phyloP scores from a whole-genome alignment of 2,113 vertebrate species.

The Hassar affinis region DNA sequence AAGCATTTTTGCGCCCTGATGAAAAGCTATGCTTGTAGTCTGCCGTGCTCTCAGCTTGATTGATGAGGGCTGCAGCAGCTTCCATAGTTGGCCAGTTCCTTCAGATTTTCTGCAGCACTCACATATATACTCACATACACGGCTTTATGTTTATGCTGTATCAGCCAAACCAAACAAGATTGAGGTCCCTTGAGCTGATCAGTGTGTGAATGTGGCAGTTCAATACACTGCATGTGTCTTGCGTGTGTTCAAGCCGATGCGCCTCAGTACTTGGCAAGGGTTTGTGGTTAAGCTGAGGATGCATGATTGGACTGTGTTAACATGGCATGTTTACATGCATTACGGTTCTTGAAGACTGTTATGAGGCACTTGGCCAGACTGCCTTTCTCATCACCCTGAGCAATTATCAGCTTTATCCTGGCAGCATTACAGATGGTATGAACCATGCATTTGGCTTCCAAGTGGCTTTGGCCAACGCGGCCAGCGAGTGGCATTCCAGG shows the following conservation, averaged over 20 bases:
- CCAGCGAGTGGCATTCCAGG: slow-evolving; percentile 72
- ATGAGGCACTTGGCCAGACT: slow-evolving; percentile 30
- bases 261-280: not conserved
- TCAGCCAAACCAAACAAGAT: slow-evolving; percentile 22
- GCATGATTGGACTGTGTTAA: not conserved
- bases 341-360: slow-evolving; percentile 4
- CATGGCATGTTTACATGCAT: slow-evolving; percentile 17
- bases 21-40: slow-evolving; percentile 40
- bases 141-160: slow-evolving; percentile 13
- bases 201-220: not conserved
- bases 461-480: slow-evolving; percentile 68
- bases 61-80: slow-evolving; percentile 30
- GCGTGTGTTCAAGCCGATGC: not conserved
- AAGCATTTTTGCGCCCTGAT: slow-evolving; percentile 36
- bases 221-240: not conserved
- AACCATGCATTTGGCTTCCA: slow-evolving; percentile 68
- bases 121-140: not conserved
- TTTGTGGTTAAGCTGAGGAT: not conserved
- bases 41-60: slow-evolving; percentile 25
- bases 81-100: slow-evolving; percentile 44
- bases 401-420: slow-evolving; percentile 65
- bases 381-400: slow-evolving; percentile 58
- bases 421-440: slow-evolving; percentile 59
- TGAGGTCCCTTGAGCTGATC: not conserved
- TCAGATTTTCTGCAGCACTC: slow-evolving; percentile 10